A percentile compares a stretch with the other conserved stretches of the same genome.
phyloP scores from a whole-genome alignment of 2,888 invertebrate genomes.

The Cheilosia impressa region DNA sequence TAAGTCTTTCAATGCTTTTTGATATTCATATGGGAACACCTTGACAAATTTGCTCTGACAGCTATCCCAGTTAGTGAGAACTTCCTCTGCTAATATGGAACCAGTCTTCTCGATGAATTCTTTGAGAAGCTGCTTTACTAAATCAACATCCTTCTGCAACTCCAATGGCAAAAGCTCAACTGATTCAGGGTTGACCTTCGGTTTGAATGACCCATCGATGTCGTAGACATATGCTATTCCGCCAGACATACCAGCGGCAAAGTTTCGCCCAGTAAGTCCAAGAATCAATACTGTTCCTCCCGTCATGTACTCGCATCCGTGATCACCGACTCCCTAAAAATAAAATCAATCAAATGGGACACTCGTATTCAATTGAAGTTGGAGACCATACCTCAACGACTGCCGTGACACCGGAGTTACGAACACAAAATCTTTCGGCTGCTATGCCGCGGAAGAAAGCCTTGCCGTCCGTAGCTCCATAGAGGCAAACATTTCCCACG shows the following conservation, averaged over 20 bases:
- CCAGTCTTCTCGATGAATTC: slow-evolving; percentile 96
- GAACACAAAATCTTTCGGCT: slow-evolving; percentile 98
- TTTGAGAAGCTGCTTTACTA: slow-evolving; percentile 90
- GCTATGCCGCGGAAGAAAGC: slow-evolving; percentile 98
- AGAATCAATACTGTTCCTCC: slow-evolving; percentile 96
- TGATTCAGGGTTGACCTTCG: slow-evolving; percentile 96
- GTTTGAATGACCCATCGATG: slow-evolving; percentile 91
- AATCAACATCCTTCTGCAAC: slow-evolving; percentile 89
- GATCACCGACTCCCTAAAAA: slow-evolving; percentile 95
- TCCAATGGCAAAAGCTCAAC: slow-evolving; percentile 95
- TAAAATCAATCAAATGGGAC: neutral
- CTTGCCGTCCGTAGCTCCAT: slow-evolving; percentile 97
- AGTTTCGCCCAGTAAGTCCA: slow-evolving; percentile 97
- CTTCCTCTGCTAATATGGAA: slow-evolving; percentile 91
- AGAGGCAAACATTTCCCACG: slow-evolving; percentile 98
- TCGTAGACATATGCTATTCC: slow-evolving; percentile 98
- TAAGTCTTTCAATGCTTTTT: slow-evolving; percentile 91
- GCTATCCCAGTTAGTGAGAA: slow-evolving; percentile 92
- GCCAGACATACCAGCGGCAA: slow-evolving; percentile 99
- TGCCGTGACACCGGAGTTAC: slow-evolving; percentile 97
- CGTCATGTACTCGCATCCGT: slow-evolving; percentile 99
- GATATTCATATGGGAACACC: slow-evolving; percentile 99
- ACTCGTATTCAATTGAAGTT: neutral
- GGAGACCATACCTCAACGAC: slow-evolving; percentile 90
- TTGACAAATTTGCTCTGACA: slow-evolving; percentile 93